Evolutionary conservation across 2,113 vertebrate species (phyloP).

Genomic region (Meleagris gallopavo): DNA sequence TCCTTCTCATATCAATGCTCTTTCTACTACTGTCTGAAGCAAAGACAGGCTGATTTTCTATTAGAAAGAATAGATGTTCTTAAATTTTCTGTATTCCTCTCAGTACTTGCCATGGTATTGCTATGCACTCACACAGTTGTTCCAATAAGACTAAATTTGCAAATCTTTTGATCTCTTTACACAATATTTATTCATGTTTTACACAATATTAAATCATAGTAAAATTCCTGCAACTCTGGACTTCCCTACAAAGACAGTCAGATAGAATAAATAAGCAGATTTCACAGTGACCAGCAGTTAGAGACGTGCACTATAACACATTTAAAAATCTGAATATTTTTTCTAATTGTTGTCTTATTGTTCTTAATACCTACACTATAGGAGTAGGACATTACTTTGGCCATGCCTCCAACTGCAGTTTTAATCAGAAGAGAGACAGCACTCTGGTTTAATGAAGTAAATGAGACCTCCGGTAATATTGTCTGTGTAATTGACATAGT

Average conservation of each 20-base stretch:
- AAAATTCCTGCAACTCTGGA: background rate
- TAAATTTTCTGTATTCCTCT: background rate
- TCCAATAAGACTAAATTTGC: background rate
- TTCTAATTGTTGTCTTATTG: background rate
- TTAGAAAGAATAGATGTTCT: accelerated
- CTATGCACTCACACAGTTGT: background rate
- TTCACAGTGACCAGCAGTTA: background rate
- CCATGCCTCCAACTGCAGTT: constrained; percentile 45
- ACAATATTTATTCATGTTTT: background rate
- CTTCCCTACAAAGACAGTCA: background rate
- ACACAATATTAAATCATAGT: background rate
- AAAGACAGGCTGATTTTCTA: background rate
- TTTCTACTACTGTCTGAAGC: background rate
- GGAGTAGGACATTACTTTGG: constrained; percentile 1
- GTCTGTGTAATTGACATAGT: constrained; percentile 81
- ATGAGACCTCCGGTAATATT: constrained; percentile 80
- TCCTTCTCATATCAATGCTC: background rate
- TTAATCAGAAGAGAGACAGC: constrained; percentile 70
- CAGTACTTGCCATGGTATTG: background rate
- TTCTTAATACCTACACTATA: background rate
- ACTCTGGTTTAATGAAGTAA: constrained; percentile 80
- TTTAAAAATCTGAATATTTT: background rate
- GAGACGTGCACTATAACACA: background rate
- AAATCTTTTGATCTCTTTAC: constrained; percentile 29
- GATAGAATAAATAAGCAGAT: background rate